Base-by-base conservation (phyloP, 1,140 invertebrate species). In the Bombus pyrosoma region DNA sequence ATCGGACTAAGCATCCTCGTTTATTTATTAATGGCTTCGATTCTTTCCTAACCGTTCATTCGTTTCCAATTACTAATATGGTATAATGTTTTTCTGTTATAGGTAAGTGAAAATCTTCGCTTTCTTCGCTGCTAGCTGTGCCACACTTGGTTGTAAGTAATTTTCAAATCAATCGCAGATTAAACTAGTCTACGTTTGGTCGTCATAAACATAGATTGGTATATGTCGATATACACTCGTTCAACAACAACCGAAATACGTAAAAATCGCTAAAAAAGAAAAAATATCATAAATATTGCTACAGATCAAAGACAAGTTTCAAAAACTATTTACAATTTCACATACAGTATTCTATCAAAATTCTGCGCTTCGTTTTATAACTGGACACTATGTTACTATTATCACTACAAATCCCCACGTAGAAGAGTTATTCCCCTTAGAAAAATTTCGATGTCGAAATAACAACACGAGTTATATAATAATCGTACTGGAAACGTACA, bases 61-160 rank as follows among this genome's bases (percentile, higher is more conserved):
- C 13, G 22, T n/a, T 43, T 6, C 1, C 43, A 3, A n/a, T 62
- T 47, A 25, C 34, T 68, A 76, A 77, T 15, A 1, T 25, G 9
- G 32, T 6, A 1, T 34, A 5, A 34, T 34, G 28, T 82, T 88
- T 91, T 84, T 92, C 64, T 89, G 87, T 93, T 93, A 41, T 74
- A 93, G 92, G 90, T 93, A 92, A 93, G 90, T 91, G 37, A 1
- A 53, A 53, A 71, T 37, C 2, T 13, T 28, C 12, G 25, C 39
- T 47, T 25, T 28, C 18, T 3, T 53, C 37, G 3, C n/a, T 18
- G n/a, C 22, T 25, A 34, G n/a, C 43, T n/a, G 62, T 34, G 3
- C 9, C 15, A 53, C 47, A 0, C 18, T 59, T 32, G n/a, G 2
- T 9, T 25, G 83, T 80, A 80, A 85, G 83, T 85, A 62, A 78